These are phyloP conservation scores for Meriones psammophilus DNA, from an alignment of 2,797 vertebrate genomes.

Conservation along the genomic window DNA sequence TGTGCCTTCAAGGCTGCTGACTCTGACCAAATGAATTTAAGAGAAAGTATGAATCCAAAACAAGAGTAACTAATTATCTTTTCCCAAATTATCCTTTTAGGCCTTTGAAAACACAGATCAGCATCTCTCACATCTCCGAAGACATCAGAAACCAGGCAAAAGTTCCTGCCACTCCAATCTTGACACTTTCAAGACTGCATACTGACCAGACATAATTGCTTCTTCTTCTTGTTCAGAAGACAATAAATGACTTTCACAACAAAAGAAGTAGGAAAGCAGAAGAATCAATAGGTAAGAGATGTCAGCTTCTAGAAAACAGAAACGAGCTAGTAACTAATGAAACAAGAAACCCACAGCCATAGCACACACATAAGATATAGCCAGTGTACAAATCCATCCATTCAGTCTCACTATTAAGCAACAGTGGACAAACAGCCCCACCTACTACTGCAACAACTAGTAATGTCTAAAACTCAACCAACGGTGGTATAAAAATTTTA, in stretches of 20 bases:
- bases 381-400: neutral
- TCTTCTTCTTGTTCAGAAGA: neutral
- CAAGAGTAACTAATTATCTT: neutral
- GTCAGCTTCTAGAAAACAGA: constrained; percentile 22
- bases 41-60: neutral
- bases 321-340: constrained; percentile 4
- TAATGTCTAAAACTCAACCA: neutral
- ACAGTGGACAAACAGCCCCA: neutral
- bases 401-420: neutral
- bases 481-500: neutral
- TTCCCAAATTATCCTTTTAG: neutral
- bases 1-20: constrained; percentile 4
- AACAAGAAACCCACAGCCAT: neutral
- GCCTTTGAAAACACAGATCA: neutral
- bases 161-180: neutral
- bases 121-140: constrained; percentile 11
- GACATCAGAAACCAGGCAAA: constrained; percentile 2
- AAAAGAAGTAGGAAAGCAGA: neutral
- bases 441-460: neutral
- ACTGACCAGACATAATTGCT: neutral
- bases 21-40: neutral
- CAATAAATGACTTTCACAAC: neutral
- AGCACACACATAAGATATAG: neutral
- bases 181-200: neutral
- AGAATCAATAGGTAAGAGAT: constrained; percentile 28